Evolutionary conservation across 2,113 vertebrate species (phyloP).

Genomic region (Hippopotamus amphibius): DNA sequence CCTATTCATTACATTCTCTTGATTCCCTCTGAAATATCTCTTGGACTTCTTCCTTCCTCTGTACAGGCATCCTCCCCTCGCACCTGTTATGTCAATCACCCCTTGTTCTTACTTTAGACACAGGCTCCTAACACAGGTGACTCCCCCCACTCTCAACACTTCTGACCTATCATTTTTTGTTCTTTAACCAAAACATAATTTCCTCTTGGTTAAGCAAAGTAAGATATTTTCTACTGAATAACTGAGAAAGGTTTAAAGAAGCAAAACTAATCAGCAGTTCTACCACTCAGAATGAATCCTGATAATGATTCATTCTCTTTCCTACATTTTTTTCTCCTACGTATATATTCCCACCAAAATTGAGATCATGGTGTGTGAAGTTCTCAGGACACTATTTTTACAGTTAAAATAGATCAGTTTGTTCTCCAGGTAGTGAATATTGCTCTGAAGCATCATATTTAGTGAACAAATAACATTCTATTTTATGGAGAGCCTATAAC

Average conservation of each 20-base stretch:
- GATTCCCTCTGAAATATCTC: background rate
- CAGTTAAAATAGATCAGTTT: background rate
- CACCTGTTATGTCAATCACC: background rate
- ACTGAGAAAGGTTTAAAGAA: background rate
- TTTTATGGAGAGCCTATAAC: background rate
- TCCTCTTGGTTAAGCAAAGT: conserved; percentile 17
- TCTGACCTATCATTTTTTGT: background rate
- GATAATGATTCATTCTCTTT: background rate
- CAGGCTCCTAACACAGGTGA: background rate
- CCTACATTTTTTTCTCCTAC: background rate
- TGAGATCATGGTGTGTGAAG: background rate
- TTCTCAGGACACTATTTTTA: background rate
- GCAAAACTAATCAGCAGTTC: background rate
- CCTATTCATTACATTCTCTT: accelerated
- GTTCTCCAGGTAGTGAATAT: background rate
- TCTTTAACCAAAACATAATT: background rate
- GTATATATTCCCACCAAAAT: background rate
- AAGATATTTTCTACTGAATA: background rate
- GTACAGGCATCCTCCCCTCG: background rate
- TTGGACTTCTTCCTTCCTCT: background rate
- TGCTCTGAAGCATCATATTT: background rate
- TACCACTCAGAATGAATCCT: background rate
- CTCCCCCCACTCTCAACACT: background rate
- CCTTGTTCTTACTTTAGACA: background rate
- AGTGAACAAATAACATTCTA: background rate